Evolutionary conservation across 2,797 vertebrate genomes (phyloP), one percentile per base, ranked within the genome.

Genomic region (Phataginus tetradactyla): DNA sequence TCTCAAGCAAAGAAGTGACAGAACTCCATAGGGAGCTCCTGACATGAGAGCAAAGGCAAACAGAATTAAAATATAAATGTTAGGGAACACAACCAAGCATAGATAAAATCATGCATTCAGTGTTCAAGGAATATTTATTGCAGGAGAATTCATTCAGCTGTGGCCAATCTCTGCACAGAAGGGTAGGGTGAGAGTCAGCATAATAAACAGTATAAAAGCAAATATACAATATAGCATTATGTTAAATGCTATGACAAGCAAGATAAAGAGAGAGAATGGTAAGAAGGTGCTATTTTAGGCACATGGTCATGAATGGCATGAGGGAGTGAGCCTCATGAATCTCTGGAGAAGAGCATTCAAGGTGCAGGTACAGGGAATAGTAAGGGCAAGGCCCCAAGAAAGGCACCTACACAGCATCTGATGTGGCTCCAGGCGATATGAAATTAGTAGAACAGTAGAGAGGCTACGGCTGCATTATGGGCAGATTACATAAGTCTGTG

Each of bases 1-100:
- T 88, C n/a, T 75, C 45, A 72, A 84, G 39, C 37, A 92, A 96
- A 93, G 18, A 84, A 77, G 78, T 75, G 29, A 69, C 9, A 71
- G 12, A 18, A 92, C 4, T 32, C 42, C 49, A 74, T 21, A 45
- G 8, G 78, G 77, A 86, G 6, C 2, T 81, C 15, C 29, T 77
- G 61, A 63, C 39, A 55, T 61, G 3, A 78, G n/a, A 61, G 55
- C 88, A 86, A 55, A 29, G 37, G 1, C 4, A 94, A 94, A 45
- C 5, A 15, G 15, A 86, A 94, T 64, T 83, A 86, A 83, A 75
- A 74, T 27, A n/a, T 11, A 94, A 77, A 45, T 37, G 27, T 87
- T 75, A 37, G 6, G 32, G 78, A 93, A 74, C 2, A 86, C 10
- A 68, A 64, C 2, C 23, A 66, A 92, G 72, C 27, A 61, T 5